phyloP scores from a whole-genome alignment of 2,797 vertebrate species.

The Gymnoscopelus microlampas region DNA sequence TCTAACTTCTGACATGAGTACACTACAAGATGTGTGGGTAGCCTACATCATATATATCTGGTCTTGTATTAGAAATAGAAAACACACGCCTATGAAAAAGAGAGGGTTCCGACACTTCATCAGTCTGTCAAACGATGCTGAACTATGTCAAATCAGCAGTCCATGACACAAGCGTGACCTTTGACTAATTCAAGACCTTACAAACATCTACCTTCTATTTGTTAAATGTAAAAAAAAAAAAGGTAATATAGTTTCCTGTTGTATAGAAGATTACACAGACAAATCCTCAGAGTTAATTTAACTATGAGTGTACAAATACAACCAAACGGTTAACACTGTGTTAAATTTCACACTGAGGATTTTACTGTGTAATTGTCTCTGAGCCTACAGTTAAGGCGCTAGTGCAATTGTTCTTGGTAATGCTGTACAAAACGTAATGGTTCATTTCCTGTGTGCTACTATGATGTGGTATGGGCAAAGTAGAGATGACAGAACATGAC shows the following conservation, averaged over 20 bases:
- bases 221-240: slow-evolving; percentile 41
- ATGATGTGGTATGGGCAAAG: slow-evolving; percentile 60
- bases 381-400: slow-evolving; percentile 58
- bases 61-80: slow-evolving; percentile 1
- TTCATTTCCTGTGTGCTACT: slow-evolving; percentile 72
- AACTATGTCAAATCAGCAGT: slow-evolving; percentile 58
- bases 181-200: slow-evolving; percentile 59
- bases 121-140: slow-evolving; percentile 68
- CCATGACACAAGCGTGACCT: slow-evolving; percentile 46
- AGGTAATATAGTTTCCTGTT: slow-evolving; percentile 59
- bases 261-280: slow-evolving; percentile 41
- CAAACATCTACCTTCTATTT: slow-evolving; percentile 46
- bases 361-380: slow-evolving; percentile 59
- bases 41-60: slow-evolving; percentile 12
- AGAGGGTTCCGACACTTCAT: slow-evolving; percentile 58
- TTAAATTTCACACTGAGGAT: no score
- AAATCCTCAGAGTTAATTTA: no score
- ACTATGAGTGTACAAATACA: no score
- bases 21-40: slow-evolving; percentile 51
- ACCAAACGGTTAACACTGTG: no score
- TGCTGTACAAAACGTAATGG: slow-evolving; percentile 60
- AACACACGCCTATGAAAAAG: slow-evolving; percentile 38
- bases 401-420: slow-evolving; percentile 72
- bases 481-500: slow-evolving; percentile 64
- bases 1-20: slow-evolving; percentile 49